Base-by-base conservation (phyloP, 2,797 vertebrate genomes). In the Falco rusticolus region DNA sequence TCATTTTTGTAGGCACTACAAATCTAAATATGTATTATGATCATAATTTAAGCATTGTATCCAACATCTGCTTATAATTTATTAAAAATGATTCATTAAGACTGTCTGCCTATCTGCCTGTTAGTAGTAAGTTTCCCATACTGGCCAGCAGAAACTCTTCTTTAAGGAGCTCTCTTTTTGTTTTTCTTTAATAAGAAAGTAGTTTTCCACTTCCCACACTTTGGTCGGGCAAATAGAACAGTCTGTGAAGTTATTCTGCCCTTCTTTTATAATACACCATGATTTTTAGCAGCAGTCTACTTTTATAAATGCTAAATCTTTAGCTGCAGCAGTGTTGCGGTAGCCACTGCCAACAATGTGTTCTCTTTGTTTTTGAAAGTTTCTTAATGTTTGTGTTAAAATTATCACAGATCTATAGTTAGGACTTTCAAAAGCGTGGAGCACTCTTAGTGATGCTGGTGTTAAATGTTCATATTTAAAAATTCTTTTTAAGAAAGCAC, bases 391-490 rank as follows among this genome's bases (percentile, higher is more conserved):
- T 82, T 41, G 7, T 69, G 4, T 43, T 80, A 68, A 77, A 89
- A 29, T 43, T 57, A 22, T 57, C 11, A 34, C 22, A 45, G 50
- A 13, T 84, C 59, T 85, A n/a, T 28, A 37, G 11, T 31, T 53
- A 64, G 17, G 68, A 50, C 10, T 71, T 82, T 45, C 29, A 74
- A 70, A 87, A 82, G 2, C 28, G 19, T 25, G 29, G 41, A 81
- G 1, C 10, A 3, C 19, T 60, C 6, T 24, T 56, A 1, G 1
- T 33, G 16, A 48, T n/a, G 14, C 16, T 69, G 37, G 8, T 11
- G 48, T 64, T 91, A 47, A 70, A 34, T 77, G 7, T 13, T 48
- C 2, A 1, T 69, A 25, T 64, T 74, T 85, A 41, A 82, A 85
- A 79, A 48, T 39, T 13, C 1, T 0, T 51, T n/a, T 5, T 12